Evolutionary conservation across 2,797 vertebrate species (phyloP).

Genomic region (Cuculus canorus): DNA sequence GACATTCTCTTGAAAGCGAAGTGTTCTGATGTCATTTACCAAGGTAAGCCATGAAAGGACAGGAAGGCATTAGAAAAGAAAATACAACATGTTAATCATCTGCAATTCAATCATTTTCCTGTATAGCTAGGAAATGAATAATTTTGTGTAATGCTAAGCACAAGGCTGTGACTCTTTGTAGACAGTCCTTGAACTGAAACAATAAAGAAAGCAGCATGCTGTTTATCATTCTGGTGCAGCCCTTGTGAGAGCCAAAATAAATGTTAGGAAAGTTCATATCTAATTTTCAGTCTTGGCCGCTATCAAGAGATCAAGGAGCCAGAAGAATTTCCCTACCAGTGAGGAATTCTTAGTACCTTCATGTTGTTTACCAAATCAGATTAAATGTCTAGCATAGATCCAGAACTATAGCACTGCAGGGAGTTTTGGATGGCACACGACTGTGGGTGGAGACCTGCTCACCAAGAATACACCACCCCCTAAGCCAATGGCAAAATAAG

Average conservation of each 20-base stretch:
- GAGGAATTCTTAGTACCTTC: background rate
- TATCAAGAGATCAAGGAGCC: background rate
- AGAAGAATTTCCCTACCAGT: background rate
- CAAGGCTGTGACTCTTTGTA: slow-evolving; percentile 19
- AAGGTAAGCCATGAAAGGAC: background rate
- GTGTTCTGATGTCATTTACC: background rate
- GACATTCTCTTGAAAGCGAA: background rate
- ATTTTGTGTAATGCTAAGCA: slow-evolving; percentile 26
- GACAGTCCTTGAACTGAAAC: slow-evolving; percentile 50
- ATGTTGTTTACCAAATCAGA: background rate
- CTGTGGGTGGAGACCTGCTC: background rate
- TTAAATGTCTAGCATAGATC: background rate
- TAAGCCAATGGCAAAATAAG: background rate
- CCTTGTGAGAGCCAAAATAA: background rate
- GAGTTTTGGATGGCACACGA: background rate
- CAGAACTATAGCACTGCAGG: fast-evolving
- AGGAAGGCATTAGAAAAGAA: slow-evolving; percentile 20
- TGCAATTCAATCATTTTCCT: slow-evolving; percentile 34
- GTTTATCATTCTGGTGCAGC: slow-evolving; percentile 2
- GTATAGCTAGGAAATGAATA: slow-evolving; percentile 41
- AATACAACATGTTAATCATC: slow-evolving; percentile 31
- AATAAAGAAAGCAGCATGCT: slow-evolving; percentile 29
- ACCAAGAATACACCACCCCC: background rate
- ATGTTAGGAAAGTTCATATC: background rate
- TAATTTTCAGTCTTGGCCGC: slow-evolving; percentile 12